A percentile compares a stretch with the other conserved stretches of the same genome.
Conservation (phyloP, 2,113 vertebrate genomes). For the Epinephelus moara region DNA sequence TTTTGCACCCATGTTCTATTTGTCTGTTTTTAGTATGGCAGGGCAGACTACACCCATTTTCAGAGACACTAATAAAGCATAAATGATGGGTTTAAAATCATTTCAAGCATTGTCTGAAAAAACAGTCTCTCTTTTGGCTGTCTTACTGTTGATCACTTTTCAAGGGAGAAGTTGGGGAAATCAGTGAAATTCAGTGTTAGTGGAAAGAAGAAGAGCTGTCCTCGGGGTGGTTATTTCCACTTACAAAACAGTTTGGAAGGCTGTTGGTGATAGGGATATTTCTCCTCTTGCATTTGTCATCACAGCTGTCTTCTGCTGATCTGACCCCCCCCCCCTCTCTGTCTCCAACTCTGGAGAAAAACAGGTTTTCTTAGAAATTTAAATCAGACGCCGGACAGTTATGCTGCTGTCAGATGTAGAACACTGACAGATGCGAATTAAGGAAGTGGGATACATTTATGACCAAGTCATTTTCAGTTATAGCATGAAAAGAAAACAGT, state of each 20-base stretch:
- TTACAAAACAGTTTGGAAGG: conserved; percentile 28
- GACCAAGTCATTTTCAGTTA: conserved; percentile 34
- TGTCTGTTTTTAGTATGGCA: neutral
- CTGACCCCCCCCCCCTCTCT: neutral
- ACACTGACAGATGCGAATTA: conserved; percentile 42
- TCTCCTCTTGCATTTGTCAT: conserved; percentile 54
- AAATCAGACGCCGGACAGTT: conserved; percentile 25
- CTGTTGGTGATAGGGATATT: conserved; percentile 47
- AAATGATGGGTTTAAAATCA: conserved; percentile 1
- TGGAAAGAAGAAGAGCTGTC: conserved; percentile 16
- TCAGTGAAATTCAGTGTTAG: conserved; percentile 10
- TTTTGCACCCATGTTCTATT: neutral
- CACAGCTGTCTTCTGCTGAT: conserved; percentile 46
- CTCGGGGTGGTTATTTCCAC: conserved; percentile 24
- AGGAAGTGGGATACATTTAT: conserved; percentile 8
- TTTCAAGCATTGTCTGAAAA: neutral
- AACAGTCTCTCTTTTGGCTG: neutral
- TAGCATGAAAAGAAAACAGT: conserved; percentile 28
- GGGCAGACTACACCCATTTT: neutral
- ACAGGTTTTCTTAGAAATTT: conserved; percentile 30
- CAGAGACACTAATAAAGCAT: neutral
- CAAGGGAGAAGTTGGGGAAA: conserved; percentile 13
- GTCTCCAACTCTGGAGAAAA: conserved; percentile 19
- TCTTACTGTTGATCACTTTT: conserved; percentile 24
- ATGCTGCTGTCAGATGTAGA: conserved; percentile 37